These are phyloP conservation scores for Drosophila nebulosa DNA, from an alignment of 1,140 invertebrate genomes.

Conservation along the genomic window DNA sequence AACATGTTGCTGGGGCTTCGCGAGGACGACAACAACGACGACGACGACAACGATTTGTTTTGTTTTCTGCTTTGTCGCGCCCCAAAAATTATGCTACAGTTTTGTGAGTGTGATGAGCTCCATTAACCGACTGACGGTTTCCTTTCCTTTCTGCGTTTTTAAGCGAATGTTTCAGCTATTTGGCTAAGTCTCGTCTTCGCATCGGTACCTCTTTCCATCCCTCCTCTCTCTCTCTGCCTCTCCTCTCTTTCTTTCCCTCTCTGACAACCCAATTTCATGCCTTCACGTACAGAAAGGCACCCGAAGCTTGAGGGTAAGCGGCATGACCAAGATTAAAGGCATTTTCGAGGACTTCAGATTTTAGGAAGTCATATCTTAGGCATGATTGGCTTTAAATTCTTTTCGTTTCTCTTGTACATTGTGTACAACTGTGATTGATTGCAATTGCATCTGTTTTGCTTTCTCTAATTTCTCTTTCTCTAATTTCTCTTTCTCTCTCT, in stretches of 20 bases:
- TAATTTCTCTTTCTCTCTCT: no score
- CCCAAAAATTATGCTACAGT: slow-evolving; percentile 56
- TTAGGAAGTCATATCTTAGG: slow-evolving; percentile 62
- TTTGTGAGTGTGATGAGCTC: slow-evolving; percentile 42
- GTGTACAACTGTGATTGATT: slow-evolving; percentile 60
- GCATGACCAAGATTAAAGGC: slow-evolving; percentile 58
- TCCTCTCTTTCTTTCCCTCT: slow-evolving; percentile 26
- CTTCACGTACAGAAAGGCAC: slow-evolving; percentile 57
- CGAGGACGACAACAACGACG: neutral
- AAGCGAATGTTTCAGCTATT: slow-evolving; percentile 1
- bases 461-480: no score
- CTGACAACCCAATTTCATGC: slow-evolving; percentile 62
- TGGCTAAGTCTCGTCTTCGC: neutral
- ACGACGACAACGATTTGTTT: slow-evolving; percentile 47
- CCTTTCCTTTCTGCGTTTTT: slow-evolving; percentile 23
- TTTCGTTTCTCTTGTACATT: slow-evolving; percentile 54
- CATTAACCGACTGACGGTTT: slow-evolving; percentile 39
- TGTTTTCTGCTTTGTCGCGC: slow-evolving; percentile 58
- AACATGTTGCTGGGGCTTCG: slow-evolving; percentile 60
- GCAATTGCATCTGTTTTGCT: neutral
- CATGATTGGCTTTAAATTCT: slow-evolving; percentile 65
- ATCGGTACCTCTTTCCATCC: no score
- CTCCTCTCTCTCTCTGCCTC: no score
- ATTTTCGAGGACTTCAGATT: slow-evolving; percentile 62
- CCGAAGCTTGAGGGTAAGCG: slow-evolving; percentile 28